Conservation (phyloP, 2,797 vertebrate species). For the Pelochelys cantorii region DNA sequence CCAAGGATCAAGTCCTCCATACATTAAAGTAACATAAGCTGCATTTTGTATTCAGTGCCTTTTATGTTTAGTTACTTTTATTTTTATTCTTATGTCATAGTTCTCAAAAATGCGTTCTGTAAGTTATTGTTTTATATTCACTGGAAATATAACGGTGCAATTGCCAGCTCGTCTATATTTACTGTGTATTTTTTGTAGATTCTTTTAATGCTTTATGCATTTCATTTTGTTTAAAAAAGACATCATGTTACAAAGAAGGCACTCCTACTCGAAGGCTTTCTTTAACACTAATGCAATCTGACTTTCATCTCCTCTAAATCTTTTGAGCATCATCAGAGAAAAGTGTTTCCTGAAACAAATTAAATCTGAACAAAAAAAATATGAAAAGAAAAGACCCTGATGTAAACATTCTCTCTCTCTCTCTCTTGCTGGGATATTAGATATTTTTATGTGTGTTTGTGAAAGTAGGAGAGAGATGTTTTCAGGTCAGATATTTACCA, state of each 20-base stretch:
- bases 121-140: not conserved
- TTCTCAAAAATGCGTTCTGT: conserved; percentile 10
- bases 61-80: conserved; percentile 21
- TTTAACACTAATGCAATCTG: not conserved
- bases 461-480: not conserved
- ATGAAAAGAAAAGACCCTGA: not conserved
- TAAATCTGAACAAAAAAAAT: not conserved
- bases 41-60: not conserved
- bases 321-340: not conserved
- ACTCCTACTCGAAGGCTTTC: not conserved
- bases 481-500: conserved; percentile 17
- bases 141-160: not conserved
- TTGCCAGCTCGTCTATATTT: not conserved
- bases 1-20: conserved; percentile 5
- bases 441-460: not conserved
- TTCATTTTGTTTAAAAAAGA: not conserved
- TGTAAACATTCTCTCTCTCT: not conserved
- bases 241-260: not conserved
- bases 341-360: not conserved
- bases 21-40: not conserved
- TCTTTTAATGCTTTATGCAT: not conserved
- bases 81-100: conserved; percentile 1
- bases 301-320: not conserved
- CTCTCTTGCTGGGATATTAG: not conserved
- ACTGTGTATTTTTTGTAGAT: not conserved